Percentiles rank a stretch among this genome's conserved stretches.
These are phyloP conservation scores for Cathartes aura DNA, from an alignment of 2,113 vertebrate species.

Conservation along the genomic window DNA sequence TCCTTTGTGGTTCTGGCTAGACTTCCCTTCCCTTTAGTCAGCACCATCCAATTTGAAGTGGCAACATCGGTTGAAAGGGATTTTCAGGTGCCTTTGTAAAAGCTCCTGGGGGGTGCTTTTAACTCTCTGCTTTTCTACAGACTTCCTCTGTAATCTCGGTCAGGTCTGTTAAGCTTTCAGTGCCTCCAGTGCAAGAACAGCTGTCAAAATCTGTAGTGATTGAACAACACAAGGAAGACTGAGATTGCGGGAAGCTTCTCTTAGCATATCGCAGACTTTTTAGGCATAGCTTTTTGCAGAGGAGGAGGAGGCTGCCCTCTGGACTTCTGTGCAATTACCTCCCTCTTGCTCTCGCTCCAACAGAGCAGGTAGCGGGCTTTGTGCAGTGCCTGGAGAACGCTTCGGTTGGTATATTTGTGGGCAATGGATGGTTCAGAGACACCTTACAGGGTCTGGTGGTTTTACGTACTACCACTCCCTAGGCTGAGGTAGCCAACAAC, in stretches of 20 bases:
- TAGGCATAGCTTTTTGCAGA: background rate
- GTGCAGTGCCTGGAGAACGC: background rate
- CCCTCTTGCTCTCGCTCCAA: fast-evolving
- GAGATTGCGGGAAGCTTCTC: background rate
- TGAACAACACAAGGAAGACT: background rate
- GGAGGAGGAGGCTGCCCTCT: background rate
- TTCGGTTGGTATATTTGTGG: background rate
- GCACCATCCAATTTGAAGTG: background rate
- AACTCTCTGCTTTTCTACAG: background rate
- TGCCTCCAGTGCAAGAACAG: background rate
- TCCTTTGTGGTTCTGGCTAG: background rate
- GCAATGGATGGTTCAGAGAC: background rate
- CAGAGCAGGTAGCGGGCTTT: background rate
- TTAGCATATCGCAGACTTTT: background rate
- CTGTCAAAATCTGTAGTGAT: background rate
- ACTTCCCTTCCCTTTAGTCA: background rate
- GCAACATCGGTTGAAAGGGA: background rate
- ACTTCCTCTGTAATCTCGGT: background rate
- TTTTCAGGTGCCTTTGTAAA: background rate
- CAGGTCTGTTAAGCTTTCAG: background rate
- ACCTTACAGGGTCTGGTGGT: background rate
- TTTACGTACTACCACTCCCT: background rate
- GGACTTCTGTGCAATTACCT: background rate
- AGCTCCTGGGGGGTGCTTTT: background rate
- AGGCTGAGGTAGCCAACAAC: background rate